Conservation (phyloP, 2,888 invertebrate species). For the Cremastinae sp. region DNA sequence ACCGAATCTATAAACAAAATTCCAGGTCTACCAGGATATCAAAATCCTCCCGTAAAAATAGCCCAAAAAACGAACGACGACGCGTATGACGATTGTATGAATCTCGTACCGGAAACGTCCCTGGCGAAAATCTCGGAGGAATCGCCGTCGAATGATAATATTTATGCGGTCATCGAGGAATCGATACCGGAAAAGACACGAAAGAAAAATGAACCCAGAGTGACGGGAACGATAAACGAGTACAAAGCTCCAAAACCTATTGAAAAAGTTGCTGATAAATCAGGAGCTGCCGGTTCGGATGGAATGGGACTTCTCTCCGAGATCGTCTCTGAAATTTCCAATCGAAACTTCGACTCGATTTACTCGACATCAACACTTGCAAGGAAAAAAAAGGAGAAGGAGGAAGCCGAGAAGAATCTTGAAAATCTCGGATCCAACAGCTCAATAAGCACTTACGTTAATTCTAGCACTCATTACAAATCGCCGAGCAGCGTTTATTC, state of each 20-base stretch:
- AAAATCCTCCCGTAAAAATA: conserved; percentile 80
- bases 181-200: conserved; percentile 81
- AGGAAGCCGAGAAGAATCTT: conserved; percentile 67
- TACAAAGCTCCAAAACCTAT: conserved; percentile 81
- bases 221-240: conserved; percentile 72
- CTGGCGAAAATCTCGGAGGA: conserved; percentile 84
- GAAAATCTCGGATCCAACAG: conserved; percentile 70
- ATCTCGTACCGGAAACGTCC: conserved; percentile 83
- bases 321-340: conserved; percentile 93
- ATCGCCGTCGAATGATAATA: conserved; percentile 85
- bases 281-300: conserved; percentile 80
- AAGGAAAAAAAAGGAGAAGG: conserved; percentile 83
- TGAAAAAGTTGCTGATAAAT: conserved; percentile 77
- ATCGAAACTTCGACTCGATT: conserved; percentile 92
- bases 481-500: conserved; percentile 84
- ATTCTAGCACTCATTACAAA: conserved; percentile 81
- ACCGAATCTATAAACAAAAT: conserved; percentile 74
- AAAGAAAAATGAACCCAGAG: conserved; percentile 70
- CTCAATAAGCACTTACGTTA: conserved; percentile 83
- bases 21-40: conserved; percentile 82
- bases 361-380: conserved; percentile 89
- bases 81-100: conserved; percentile 89
- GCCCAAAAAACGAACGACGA: conserved; percentile 78
- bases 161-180: conserved; percentile 94
- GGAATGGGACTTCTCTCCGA: conserved; percentile 91